A percentile compares a stretch with the other conserved stretches of the same genome.
These are phyloP conservation scores for Mus pahari DNA, from an alignment of 2,113 vertebrate genomes.

Conservation along the genomic window DNA sequence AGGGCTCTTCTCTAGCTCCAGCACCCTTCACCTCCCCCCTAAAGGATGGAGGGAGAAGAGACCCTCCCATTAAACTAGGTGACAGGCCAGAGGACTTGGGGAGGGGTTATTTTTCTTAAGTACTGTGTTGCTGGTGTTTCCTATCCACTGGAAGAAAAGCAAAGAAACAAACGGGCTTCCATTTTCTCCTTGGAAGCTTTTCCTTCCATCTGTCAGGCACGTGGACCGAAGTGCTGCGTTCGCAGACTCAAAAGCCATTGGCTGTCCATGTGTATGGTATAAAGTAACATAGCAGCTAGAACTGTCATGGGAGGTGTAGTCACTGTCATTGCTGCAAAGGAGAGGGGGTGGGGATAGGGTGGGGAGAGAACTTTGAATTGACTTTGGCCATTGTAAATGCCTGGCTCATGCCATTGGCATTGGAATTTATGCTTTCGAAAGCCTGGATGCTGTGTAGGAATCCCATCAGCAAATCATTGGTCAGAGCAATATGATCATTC, in stretches of 20 bases:
- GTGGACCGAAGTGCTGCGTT: background rate
- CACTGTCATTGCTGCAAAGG: background rate
- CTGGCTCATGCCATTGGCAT: fast-evolving
- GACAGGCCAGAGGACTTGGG: background rate
- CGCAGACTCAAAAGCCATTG: background rate
- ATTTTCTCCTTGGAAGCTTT: conserved; percentile 62
- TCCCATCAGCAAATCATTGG: too few species aligned
- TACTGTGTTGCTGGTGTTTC: background rate
- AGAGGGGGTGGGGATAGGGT: background rate
- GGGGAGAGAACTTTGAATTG: fast-evolving
- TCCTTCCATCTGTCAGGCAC: conserved; percentile 13
- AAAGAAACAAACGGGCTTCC: conserved; percentile 31
- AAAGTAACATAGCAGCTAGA: background rate
- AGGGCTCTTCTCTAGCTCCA: background rate
- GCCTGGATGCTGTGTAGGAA: fast-evolving
- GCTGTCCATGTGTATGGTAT: background rate
- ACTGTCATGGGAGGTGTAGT: background rate
- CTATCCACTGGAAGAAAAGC: conserved; percentile 40
- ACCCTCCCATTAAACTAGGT: background rate
- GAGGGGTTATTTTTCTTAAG: conserved; percentile 49
- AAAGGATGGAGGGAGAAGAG: background rate
- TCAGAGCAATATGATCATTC: background rate
- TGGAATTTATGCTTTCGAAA: background rate
- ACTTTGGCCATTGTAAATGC: background rate
- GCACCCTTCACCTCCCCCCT: background rate